phyloP scores from a whole-genome alignment of 1,140 invertebrate species.

The Polypedilum pembai region DNA sequence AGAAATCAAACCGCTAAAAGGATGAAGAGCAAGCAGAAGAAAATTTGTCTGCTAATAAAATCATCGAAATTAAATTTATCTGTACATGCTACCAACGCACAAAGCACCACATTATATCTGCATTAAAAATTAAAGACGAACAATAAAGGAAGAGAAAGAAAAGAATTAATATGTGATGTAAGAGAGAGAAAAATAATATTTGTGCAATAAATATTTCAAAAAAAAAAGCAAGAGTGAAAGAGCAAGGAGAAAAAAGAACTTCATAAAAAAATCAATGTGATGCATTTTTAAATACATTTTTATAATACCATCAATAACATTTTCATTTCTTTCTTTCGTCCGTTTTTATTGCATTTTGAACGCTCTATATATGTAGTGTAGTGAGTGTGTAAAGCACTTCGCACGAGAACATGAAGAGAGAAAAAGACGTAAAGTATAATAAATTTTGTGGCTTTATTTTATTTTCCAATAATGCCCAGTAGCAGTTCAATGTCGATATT shows the following conservation, averaged over 20 bases:
- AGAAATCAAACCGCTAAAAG: no score
- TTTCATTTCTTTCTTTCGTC: slow-evolving; percentile 19
- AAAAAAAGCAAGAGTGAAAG: no score
- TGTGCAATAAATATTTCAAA: slow-evolving; percentile 13
- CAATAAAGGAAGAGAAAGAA: neutral
- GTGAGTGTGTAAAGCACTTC: neutral
- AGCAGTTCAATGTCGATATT: slow-evolving; percentile 25
- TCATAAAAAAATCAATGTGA: slow-evolving; percentile 28
- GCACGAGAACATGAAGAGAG: neutral
- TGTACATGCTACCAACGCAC: neutral
- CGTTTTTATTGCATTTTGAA: slow-evolving; percentile 24
- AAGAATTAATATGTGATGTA: neutral
- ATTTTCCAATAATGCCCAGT: slow-evolving; percentile 25
- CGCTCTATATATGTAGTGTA: neutral
- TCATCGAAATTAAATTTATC: neutral
- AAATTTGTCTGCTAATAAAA: neutral
- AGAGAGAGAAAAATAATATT: neutral
- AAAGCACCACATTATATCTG: neutral
- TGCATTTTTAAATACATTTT: slow-evolving; percentile 29
- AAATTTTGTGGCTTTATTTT: slow-evolving; percentile 23
- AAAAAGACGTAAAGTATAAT: slow-evolving; percentile 7
- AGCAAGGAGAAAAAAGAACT: neutral
- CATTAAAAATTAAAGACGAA: neutral
- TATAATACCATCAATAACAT: slow-evolving; percentile 25
- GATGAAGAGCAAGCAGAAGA: neutral